A percentile compares a stretch with the other conserved stretches of the same genome.
Evolutionary conservation across 2,113 vertebrate species (phyloP).

Genomic region (Zeus faber): DNA sequence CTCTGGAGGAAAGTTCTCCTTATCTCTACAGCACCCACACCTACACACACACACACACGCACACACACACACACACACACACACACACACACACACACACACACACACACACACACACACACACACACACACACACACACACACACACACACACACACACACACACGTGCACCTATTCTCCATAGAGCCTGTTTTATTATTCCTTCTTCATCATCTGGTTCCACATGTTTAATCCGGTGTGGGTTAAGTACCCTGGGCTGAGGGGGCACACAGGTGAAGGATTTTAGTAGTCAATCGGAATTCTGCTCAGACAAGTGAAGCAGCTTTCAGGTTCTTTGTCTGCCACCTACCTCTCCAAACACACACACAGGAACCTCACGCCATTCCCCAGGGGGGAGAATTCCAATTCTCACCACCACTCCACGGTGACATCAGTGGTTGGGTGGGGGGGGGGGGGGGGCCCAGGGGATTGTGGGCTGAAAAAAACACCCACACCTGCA

Average conservation of each 20-base stretch:
- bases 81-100: too few species aligned
- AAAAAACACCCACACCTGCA: too few species aligned
- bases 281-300: slow-evolving; percentile 21
- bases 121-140: too few species aligned
- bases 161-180: slow-evolving; percentile 29
- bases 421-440: too few species aligned
- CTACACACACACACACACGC: background rate
- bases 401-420: slow-evolving; percentile 28
- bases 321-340: slow-evolving; percentile 1
- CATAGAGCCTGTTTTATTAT: slow-evolving; percentile 36
- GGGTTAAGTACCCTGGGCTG: slow-evolving; percentile 56
- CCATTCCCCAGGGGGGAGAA: slow-evolving; percentile 24
- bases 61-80: background rate
- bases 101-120: too few species aligned
- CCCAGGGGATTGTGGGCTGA: too few species aligned
- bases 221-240: slow-evolving; percentile 50
- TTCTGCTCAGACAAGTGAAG: slow-evolving; percentile 37
- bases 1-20: slow-evolving; percentile 35
- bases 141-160: slow-evolving; percentile 9
- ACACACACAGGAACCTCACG: background rate
- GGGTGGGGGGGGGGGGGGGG: too few species aligned
- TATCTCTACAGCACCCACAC: slow-evolving; percentile 26
- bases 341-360: background rate
- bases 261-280: slow-evolving; percentile 15
- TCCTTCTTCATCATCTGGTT: slow-evolving; percentile 38